Evolutionary conservation across 2,888 invertebrate species (phyloP).

Genomic region (Tachina lurida): DNA sequence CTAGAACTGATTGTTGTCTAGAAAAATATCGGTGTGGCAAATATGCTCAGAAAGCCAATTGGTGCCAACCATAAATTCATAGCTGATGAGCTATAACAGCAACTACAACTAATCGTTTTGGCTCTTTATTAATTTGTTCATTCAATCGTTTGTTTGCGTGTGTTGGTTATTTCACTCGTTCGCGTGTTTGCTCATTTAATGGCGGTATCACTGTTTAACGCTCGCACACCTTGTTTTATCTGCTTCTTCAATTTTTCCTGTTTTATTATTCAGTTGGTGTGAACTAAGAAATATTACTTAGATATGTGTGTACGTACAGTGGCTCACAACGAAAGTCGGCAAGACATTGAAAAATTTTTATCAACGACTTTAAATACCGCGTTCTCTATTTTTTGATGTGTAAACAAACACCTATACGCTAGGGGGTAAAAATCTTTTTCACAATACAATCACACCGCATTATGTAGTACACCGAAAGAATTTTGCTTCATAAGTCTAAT

Average conservation of each 20-base stretch:
- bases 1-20: constrained; percentile 71
- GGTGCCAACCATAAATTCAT: constrained; percentile 50
- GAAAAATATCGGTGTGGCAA: constrained; percentile 64
- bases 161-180: constrained; percentile 25
- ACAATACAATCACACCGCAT: no score
- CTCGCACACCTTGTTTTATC: constrained; percentile 67
- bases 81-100: constrained; percentile 60
- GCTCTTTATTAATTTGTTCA: constrained; percentile 62
- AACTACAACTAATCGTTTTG: constrained; percentile 38
- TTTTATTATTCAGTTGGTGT: constrained; percentile 48
- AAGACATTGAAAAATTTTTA: no score
- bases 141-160: constrained; percentile 48
- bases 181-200: constrained; percentile 38
- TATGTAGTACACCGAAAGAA: no score
- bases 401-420: no score
- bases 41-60: constrained; percentile 58
- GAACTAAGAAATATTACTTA: constrained; percentile 47
- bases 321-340: no score
- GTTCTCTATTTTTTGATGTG: no score
- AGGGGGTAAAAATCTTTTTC: no score
- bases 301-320: background rate
- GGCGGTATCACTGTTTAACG: constrained; percentile 50
- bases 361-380: no score
- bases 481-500: no score
- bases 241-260: constrained; percentile 24